Evolutionary conservation across 2,113 vertebrate genomes (phyloP).

Genomic region (Colistium nudipinnis): DNA sequence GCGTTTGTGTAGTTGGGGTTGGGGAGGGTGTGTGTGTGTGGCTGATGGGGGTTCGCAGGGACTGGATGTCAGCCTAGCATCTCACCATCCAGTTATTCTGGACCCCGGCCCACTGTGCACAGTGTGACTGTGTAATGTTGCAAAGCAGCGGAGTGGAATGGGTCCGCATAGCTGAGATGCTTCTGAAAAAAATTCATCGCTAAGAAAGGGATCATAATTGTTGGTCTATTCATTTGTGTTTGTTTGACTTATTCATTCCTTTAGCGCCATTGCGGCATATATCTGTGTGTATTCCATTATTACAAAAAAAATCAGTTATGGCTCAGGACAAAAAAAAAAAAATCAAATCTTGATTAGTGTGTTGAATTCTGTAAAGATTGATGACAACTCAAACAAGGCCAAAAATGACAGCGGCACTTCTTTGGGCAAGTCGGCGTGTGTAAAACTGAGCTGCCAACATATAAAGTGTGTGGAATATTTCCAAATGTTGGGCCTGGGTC

Average conservation of each 20-base stretch:
- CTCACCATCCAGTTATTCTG: constrained; percentile 60
- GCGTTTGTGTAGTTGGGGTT: constrained; percentile 43
- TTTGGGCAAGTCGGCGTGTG: background rate
- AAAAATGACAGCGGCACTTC: constrained; percentile 11
- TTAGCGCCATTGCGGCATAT: background rate
- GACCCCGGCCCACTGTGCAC: constrained; percentile 54
- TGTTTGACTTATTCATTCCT: background rate
- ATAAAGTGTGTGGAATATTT: background rate
- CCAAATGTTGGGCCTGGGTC: background rate
- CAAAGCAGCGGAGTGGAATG: constrained; percentile 49
- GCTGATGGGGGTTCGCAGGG: constrained; percentile 31
- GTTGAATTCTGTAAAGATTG: background rate
- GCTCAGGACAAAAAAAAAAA: background rate
- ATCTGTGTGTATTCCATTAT: too few relatives aligned
- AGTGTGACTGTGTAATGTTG: constrained; percentile 58
- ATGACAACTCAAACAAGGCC: background rate
- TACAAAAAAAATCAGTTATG: too few relatives aligned
- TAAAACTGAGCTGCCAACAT: constrained; percentile 1
- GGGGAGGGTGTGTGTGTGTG: too few relatives aligned
- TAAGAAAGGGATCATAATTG: constrained; percentile 23
- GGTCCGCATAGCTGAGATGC: constrained; percentile 61
- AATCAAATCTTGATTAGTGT: background rate
- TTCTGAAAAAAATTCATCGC: constrained; percentile 41
- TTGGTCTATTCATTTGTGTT: constrained; percentile 6
- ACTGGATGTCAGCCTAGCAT: constrained; percentile 55